Evolutionary conservation across 2,888 invertebrate species (phyloP).

Genomic region (Clivina fossor): DNA sequence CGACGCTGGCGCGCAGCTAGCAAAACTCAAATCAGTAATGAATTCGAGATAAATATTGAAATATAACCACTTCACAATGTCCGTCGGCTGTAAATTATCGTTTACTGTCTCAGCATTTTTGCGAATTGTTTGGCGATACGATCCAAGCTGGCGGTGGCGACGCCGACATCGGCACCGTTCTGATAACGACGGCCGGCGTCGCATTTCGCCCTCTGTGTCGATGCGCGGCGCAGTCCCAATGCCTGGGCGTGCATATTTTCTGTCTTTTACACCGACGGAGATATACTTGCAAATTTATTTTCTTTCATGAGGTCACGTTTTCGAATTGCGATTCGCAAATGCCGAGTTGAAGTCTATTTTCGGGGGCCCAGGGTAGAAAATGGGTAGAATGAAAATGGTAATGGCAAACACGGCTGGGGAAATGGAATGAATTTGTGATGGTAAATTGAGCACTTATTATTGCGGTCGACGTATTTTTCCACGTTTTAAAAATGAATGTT

Average conservation of each 20-base stretch:
- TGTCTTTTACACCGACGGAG: conserved; percentile 32
- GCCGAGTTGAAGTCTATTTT: background rate
- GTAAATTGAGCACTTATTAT: too few relatives aligned
- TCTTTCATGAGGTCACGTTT: conserved; percentile 27
- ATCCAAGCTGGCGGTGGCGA: too few relatives aligned
- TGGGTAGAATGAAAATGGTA: conserved; percentile 18
- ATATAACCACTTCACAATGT: conserved; percentile 25
- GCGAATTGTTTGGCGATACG: conserved; percentile 33
- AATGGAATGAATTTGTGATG: too few relatives aligned
- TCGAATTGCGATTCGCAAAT: background rate
- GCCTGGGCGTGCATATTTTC: conserved; percentile 32
- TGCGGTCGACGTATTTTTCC: too few relatives aligned
- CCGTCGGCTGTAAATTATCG: conserved; percentile 30
- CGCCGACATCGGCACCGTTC: conserved; percentile 25
- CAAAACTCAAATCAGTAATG: too few relatives aligned
- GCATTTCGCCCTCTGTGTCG: background rate
- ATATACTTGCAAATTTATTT: conserved; percentile 31
- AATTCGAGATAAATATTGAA: conserved; percentile 33
- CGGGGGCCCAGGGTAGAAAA: background rate
- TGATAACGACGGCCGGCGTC: conserved; percentile 28
- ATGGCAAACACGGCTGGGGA: too few relatives aligned
- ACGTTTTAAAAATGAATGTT: too few relatives aligned
- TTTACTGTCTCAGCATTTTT: conserved; percentile 32
- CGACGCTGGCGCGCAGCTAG: too few relatives aligned
- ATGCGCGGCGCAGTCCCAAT: background rate